Percentiles rank a stretch among this genome's conserved stretches.
These are phyloP conservation scores for Siniperca scherzeri DNA, from an alignment of 2,797 vertebrate genomes.

Conservation along the genomic window DNA sequence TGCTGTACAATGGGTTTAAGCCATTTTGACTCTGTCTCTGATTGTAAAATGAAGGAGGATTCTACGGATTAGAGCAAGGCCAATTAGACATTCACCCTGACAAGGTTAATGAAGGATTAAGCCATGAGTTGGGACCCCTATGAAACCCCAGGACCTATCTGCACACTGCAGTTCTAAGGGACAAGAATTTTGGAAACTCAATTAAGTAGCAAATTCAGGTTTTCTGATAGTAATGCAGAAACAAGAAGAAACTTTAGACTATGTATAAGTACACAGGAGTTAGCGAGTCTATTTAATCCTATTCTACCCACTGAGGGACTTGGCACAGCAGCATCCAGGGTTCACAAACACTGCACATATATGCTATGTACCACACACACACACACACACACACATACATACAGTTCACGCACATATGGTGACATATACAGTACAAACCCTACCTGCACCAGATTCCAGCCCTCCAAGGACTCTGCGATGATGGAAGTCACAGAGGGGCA, in stretches of 20 bases:
- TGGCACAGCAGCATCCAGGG: not conserved
- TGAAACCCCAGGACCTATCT: constrained; percentile 41
- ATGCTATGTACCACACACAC: not conserved
- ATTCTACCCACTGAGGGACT: not conserved
- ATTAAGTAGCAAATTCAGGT: constrained; percentile 16
- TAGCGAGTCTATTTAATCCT: not conserved
- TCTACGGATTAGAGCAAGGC: constrained; percentile 46
- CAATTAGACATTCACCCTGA: constrained; percentile 52
- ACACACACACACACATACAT: constrained; percentile 1
- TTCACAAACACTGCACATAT: not conserved
- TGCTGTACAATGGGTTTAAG: constrained; percentile 14
- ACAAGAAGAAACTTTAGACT: not conserved
- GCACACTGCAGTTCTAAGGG: constrained; percentile 13
- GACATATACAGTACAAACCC: constrained; percentile 53
- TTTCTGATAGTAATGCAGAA: constrained; percentile 6
- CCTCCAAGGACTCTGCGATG: constrained; percentile 97
- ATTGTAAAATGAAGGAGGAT: constrained; percentile 43
- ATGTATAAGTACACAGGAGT: not conserved
- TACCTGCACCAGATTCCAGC: constrained; percentile 99
- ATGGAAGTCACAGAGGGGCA: constrained; percentile 99
- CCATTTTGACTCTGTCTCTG: constrained; percentile 41
- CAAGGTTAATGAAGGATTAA: constrained; percentile 68
- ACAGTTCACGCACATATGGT: not conserved
- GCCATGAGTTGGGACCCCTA: constrained; percentile 44
- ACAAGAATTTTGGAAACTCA: constrained; percentile 11